A percentile compares a stretch with the other conserved stretches of the same genome.
Conservation (phyloP, 2,797 vertebrate genomes). For the Rhabdomys pumilio region DNA sequence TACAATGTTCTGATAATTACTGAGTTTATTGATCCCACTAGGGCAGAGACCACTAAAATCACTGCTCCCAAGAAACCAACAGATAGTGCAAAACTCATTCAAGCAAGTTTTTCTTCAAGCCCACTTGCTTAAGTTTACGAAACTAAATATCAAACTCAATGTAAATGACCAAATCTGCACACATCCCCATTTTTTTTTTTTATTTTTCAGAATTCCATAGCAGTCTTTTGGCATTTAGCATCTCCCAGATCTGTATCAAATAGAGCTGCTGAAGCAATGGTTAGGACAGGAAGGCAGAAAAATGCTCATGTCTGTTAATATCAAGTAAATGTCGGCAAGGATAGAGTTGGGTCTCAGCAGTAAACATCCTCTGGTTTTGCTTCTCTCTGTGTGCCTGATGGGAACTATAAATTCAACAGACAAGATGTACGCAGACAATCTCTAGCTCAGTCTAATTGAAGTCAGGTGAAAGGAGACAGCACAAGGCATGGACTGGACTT, state of each 20-base stretch:
- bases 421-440: not conserved
- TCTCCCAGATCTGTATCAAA: not conserved
- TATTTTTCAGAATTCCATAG: not conserved
- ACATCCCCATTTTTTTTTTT: not conserved
- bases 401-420: constrained; percentile 40
- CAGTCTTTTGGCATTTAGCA: not conserved
- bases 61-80: not conserved
- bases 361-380: not conserved
- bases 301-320: not conserved
- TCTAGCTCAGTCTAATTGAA: constrained; percentile 47
- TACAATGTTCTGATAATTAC: not conserved
- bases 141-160: not conserved
- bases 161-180: not conserved
- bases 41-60: constrained; percentile 24
- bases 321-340: not conserved
- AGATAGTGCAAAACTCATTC: not conserved
- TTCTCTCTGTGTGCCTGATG: not conserved
- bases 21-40: not conserved
- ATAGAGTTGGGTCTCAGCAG: not conserved
- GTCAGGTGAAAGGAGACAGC: not conserved
- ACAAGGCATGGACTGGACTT: not conserved
- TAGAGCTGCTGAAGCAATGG: not conserved
- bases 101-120: constrained; percentile 40
- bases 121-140: constrained; percentile 11
- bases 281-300: not conserved